Evolutionary conservation across 2,888 invertebrate species (phyloP).

Genomic region (Ptycholaimellus sp.): DNA sequence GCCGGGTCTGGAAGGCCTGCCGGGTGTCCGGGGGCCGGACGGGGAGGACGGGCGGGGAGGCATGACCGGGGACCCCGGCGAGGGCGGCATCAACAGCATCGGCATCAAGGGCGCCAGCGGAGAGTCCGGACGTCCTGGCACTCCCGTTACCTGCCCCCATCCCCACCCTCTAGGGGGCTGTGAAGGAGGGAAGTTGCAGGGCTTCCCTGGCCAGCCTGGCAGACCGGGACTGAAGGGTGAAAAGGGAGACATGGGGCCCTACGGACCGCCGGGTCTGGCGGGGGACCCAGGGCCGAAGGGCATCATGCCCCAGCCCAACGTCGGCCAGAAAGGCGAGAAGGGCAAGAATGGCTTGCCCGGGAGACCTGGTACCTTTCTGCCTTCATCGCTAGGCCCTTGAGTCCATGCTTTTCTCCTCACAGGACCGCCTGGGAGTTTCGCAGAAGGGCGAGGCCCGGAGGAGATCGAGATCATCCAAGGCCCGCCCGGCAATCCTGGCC

Average conservation of each 20-base stretch:
- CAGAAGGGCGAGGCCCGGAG: conserved; percentile 14
- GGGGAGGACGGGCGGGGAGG: conserved; percentile 12
- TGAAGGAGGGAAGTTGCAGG: no score
- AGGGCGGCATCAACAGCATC: conserved; percentile 26
- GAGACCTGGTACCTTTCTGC: conserved; percentile 17
- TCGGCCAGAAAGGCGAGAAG: conserved; percentile 5
- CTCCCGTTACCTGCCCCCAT: conserved; percentile 6
- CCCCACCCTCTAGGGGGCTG: neutral
- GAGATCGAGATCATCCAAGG: no score
- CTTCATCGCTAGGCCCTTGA: no score
- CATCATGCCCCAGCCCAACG: no score
- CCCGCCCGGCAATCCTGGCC: no score
- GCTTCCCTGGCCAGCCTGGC: conserved; percentile 10
- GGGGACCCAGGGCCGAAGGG: no score
- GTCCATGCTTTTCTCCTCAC: no score
- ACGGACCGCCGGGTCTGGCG: conserved; percentile 5
- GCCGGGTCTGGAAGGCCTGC: no score
- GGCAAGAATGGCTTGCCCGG: conserved; percentile 18
- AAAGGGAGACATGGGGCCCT: conserved; percentile 16
- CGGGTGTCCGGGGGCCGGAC: no score
- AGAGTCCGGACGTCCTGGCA: conserved; percentile 10
- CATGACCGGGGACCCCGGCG: conserved; percentile 25
- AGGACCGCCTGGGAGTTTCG: conserved; percentile 20
- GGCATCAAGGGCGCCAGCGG: conserved; percentile 21
- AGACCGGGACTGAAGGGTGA: conserved; percentile 14